These are phyloP conservation scores for Sialis fuliginosa DNA, from an alignment of 2,888 invertebrate genomes.

Conservation along the genomic window DNA sequence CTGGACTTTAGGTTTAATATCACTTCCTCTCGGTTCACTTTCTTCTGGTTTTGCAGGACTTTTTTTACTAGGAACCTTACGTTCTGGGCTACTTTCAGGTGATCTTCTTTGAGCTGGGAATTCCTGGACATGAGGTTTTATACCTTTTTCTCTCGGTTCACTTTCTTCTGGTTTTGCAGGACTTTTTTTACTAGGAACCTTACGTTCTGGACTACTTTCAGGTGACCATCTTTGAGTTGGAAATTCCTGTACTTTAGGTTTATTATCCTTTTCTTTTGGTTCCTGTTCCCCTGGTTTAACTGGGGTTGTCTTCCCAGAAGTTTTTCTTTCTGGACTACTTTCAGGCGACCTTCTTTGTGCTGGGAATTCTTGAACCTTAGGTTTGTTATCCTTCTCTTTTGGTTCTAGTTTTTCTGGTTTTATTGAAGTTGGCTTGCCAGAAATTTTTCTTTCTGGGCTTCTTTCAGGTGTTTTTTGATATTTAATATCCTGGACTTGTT, in stretches of 20 bases:
- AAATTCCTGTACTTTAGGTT: slow-evolving; percentile 13
- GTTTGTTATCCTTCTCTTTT: neutral
- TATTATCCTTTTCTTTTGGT: slow-evolving; percentile 2
- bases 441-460: neutral
- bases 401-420: neutral
- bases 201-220: slow-evolving; percentile 8
- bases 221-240: slow-evolving; percentile 10
- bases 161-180: slow-evolving; percentile 13
- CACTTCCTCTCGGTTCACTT: neutral
- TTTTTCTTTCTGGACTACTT: slow-evolving; percentile 2
- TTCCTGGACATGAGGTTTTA: slow-evolving; percentile 2
- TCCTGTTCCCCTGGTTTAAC: neutral
- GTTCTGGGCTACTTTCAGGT: slow-evolving; percentile 18
- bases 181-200: slow-evolving; percentile 14
- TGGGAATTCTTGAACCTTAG: slow-evolving; percentile 6
- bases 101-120: slow-evolving; percentile 7
- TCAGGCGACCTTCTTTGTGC: slow-evolving; percentile 9
- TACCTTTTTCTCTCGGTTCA: slow-evolving; percentile 5
- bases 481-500: neutral
- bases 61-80: slow-evolving; percentile 11
- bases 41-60: neutral
- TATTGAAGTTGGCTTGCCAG: neutral
- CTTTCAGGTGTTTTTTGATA: neutral
- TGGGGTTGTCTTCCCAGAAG: too few relatives aligned
- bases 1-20: slow-evolving; percentile 1